phyloP scores from a whole-genome alignment of 2,113 vertebrate species.

The Phaethon lepturus region DNA sequence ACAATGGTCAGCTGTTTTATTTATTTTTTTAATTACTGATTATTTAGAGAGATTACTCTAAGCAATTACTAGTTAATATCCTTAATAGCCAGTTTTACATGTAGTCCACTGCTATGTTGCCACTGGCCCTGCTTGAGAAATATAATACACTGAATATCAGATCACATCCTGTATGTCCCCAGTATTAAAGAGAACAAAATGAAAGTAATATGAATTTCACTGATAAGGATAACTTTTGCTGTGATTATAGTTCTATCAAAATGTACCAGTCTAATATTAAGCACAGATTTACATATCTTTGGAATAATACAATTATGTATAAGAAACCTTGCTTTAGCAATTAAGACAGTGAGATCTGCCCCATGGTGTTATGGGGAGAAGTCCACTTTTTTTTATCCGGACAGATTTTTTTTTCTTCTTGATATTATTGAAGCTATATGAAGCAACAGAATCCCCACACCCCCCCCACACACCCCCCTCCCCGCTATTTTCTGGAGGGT shows the following conservation, averaged over 20 bases:
- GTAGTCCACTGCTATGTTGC: conserved; percentile 56
- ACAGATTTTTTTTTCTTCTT: neutral
- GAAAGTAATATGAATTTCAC: conserved; percentile 70
- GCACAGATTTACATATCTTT: conserved; percentile 52
- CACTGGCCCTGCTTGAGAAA: conserved; percentile 52
- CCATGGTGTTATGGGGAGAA: neutral
- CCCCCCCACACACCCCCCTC: neutral
- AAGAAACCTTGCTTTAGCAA: conserved; percentile 22
- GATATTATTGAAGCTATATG: neutral
- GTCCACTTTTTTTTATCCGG: neutral
- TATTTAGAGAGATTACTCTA: conserved; percentile 68
- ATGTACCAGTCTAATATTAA: conserved; percentile 61
- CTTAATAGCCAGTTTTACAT: conserved; percentile 67
- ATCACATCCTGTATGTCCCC: conserved; percentile 41
- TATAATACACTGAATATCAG: conserved; percentile 60
- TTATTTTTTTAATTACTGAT: conserved; percentile 77
- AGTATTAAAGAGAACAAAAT: conserved; percentile 71
- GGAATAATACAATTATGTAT: conserved; percentile 62
- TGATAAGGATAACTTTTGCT: conserved; percentile 67
- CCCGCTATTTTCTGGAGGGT: neutral
- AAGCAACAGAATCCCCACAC: neutral
- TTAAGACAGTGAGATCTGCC: conserved; percentile 53
- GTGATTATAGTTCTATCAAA: conserved; percentile 65
- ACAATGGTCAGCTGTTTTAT: conserved; percentile 61
- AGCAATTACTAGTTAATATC: conserved; percentile 67